phyloP scores from a whole-genome alignment of 2,113 vertebrate species.

The Meleagris gallopavo region DNA sequence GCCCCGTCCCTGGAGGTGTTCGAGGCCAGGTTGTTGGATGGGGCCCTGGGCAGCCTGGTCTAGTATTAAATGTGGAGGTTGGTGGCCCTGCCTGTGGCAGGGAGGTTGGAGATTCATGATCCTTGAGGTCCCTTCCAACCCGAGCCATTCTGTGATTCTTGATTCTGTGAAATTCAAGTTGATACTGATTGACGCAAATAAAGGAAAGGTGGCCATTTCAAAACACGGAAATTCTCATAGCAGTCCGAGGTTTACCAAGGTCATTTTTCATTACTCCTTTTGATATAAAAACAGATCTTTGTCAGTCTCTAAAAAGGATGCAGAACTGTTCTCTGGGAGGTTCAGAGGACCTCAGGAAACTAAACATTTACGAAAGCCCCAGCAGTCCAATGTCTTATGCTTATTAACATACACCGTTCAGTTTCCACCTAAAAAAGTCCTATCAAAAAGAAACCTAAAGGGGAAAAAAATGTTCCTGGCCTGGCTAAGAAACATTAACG shows the following conservation, averaged over 20 bases:
- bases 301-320: slow-evolving; percentile 68
- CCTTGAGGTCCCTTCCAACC: too few relatives aligned
- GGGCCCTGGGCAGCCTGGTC: too few relatives aligned
- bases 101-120: too few relatives aligned
- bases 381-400: slow-evolving; percentile 42
- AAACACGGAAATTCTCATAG: slow-evolving; percentile 46
- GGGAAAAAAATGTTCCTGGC: background rate
- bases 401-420: slow-evolving; percentile 35
- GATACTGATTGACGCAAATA: slow-evolving; percentile 73
- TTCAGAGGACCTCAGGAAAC: slow-evolving; percentile 62
- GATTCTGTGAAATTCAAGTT: background rate
- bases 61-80: too few relatives aligned
- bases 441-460: slow-evolving; percentile 42
- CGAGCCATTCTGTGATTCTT: too few relatives aligned
- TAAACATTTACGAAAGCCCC: background rate
- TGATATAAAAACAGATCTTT: slow-evolving; percentile 72
- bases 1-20: too few relatives aligned
- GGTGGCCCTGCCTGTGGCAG: too few relatives aligned
- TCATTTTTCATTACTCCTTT: slow-evolving; percentile 55
- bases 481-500: slow-evolving; percentile 4
- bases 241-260: slow-evolving; percentile 44
- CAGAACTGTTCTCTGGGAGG: slow-evolving; percentile 32
- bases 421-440: slow-evolving; percentile 45
- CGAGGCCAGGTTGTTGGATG: too few relatives aligned
- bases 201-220: slow-evolving; percentile 67